Evolutionary conservation across 2,113 vertebrate genomes (phyloP).

Genomic region (Crotalus helleri): DNA sequence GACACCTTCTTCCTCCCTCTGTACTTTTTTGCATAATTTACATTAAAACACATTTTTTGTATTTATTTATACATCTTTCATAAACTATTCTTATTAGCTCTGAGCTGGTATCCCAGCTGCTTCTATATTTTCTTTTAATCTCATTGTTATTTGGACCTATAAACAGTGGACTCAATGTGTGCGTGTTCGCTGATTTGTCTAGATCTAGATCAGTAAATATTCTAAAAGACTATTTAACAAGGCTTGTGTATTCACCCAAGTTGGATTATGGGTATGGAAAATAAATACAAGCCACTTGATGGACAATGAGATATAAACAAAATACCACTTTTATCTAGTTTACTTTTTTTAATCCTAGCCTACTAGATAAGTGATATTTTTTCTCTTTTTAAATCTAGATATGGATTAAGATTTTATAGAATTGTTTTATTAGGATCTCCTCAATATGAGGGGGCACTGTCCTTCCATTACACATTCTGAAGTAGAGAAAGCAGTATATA

Average conservation of each 20-base stretch:
- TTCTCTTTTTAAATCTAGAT: too few relatives aligned
- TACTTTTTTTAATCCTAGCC: too few relatives aligned
- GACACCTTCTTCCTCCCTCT: not conserved
- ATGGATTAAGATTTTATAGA: too few relatives aligned
- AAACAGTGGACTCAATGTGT: not conserved
- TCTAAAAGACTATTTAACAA: not conserved
- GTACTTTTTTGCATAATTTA: not conserved
- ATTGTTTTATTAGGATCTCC: too few relatives aligned
- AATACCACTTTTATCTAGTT: too few relatives aligned
- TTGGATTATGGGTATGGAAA: not conserved
- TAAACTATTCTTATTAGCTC: not conserved
- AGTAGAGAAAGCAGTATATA: too few relatives aligned
- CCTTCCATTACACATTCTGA: too few relatives aligned
- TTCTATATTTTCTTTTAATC: not conserved
- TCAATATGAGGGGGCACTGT: too few relatives aligned
- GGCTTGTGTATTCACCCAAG: not conserved
- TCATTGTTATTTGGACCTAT: not conserved
- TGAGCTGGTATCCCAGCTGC: not conserved
- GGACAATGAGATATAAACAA: too few relatives aligned
- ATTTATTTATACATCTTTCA: not conserved
- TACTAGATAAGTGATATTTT: too few relatives aligned
- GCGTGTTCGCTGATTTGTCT: not conserved
- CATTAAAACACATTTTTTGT: not conserved
- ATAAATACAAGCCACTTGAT: not conserved
- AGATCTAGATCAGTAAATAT: not conserved